Conservation (phyloP, 1,140 invertebrate species). For the Drosophila orena region DNA sequence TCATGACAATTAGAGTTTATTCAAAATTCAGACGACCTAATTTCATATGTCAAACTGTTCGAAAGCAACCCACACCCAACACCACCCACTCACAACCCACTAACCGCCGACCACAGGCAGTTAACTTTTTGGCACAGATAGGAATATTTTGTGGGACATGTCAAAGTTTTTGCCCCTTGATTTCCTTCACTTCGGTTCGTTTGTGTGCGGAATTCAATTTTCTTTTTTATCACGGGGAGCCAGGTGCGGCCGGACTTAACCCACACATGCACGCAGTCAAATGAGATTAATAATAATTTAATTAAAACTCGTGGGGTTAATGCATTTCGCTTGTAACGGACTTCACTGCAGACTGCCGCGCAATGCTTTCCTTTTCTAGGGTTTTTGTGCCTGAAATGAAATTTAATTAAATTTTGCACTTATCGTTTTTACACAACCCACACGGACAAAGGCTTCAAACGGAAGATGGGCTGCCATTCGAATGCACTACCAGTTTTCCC, state of each 20-base stretch:
- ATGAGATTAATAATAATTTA: slow-evolving; percentile 82
- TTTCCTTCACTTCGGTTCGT: slow-evolving; percentile 18
- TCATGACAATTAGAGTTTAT: slow-evolving; percentile 75
- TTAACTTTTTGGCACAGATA: slow-evolving; percentile 56
- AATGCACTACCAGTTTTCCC: slow-evolving; percentile 8
- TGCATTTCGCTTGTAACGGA: slow-evolving; percentile 73
- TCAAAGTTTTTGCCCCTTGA: slow-evolving; percentile 33
- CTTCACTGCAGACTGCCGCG: slow-evolving; percentile 11
- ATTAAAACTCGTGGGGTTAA: slow-evolving; percentile 74
- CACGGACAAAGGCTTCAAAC: slow-evolving; percentile 3
- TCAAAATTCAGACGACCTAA: slow-evolving; percentile 74
- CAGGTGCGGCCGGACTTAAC: slow-evolving; percentile 5
- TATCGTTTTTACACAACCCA: slow-evolving; percentile 52
- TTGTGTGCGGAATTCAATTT: slow-evolving; percentile 59
- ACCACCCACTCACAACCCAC: slow-evolving; percentile 4
- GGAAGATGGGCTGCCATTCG: slow-evolving; percentile 17
- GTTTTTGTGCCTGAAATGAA: slow-evolving; percentile 39
- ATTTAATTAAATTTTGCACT: slow-evolving; percentile 79
- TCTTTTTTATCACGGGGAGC: slow-evolving; percentile 11
- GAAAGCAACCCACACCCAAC: not conserved
- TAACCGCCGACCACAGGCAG: slow-evolving; percentile 49
- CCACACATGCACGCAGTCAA: slow-evolving; percentile 36
- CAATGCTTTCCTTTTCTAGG: not conserved
- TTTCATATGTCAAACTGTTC: slow-evolving; percentile 55
- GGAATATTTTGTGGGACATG: slow-evolving; percentile 35